Conservation (phyloP, 2,113 vertebrate genomes). For the Atrichornis clamosus region DNA sequence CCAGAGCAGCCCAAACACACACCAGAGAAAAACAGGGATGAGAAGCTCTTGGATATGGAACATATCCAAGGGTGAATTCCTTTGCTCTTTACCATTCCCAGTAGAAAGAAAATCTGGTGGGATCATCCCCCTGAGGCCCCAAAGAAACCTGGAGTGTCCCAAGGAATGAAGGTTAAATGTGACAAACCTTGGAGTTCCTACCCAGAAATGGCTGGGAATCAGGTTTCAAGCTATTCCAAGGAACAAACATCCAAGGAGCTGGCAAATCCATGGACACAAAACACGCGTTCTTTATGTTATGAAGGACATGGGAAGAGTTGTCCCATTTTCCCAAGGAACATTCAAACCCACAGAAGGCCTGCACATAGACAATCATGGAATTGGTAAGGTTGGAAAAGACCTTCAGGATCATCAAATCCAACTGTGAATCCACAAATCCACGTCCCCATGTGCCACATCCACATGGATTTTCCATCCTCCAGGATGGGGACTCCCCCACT, state of each 20-base stretch:
- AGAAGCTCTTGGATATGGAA: not conserved
- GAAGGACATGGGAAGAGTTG: accelerated
- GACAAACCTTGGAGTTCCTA: not conserved
- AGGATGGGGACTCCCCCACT: not conserved
- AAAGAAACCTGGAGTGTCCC: not conserved
- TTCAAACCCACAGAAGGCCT: not conserved
- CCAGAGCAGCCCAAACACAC: not conserved
- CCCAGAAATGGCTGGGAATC: not conserved
- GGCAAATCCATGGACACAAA: not conserved
- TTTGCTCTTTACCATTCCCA: not conserved
- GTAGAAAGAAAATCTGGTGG: not conserved
- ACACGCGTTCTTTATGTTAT: accelerated
- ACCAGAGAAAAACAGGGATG: not conserved
- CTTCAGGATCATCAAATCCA: not conserved
- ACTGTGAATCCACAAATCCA: not conserved
- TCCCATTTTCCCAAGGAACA: accelerated
- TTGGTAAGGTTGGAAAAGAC: not conserved
- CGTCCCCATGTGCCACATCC: not conserved
- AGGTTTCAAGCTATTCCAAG: not conserved
- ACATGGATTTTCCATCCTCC: not conserved
- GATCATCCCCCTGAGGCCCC: not conserved
- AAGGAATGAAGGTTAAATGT: not conserved
- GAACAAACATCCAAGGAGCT: not conserved
- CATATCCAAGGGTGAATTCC: not conserved
- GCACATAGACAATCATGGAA: not conserved